phyloP scores from a whole-genome alignment of 2,888 invertebrate genomes.

The Athalia circularis region DNA sequence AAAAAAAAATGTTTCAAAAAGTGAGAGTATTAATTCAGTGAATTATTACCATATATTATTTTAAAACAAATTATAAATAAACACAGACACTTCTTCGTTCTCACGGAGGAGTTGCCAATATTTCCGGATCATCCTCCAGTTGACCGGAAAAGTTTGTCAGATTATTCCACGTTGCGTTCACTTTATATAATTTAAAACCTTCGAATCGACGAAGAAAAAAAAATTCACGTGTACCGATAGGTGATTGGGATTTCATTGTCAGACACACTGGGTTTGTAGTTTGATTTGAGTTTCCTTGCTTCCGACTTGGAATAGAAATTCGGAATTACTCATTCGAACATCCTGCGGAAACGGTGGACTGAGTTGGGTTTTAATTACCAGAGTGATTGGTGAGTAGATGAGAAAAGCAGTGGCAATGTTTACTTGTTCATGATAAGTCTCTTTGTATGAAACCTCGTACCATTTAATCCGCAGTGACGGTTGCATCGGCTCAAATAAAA shows the following conservation, averaged over 20 bases:
- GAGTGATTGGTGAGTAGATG: not conserved
- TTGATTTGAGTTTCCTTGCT: not conserved
- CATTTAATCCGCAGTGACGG: not conserved
- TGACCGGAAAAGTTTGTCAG: too few relatives aligned
- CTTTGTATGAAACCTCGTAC: not conserved
- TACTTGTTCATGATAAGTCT: not conserved
- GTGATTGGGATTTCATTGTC: too few relatives aligned
- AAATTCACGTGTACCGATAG: too few relatives aligned
- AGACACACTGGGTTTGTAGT: not conserved
- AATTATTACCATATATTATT: not conserved
- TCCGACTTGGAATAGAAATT: not conserved
- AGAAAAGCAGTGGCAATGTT: not conserved
- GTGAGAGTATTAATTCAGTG: not conserved
- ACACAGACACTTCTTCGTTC: not conserved
- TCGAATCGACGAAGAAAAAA: too few relatives aligned
- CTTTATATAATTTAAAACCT: too few relatives aligned
- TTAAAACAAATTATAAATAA: conserved; percentile 19
- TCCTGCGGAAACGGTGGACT: not conserved
- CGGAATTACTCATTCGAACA: not conserved
- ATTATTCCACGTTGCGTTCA: too few relatives aligned
- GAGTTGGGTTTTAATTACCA: conserved; percentile 5
- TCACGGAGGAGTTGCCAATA: too few relatives aligned
- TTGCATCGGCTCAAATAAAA: conserved; percentile 6
- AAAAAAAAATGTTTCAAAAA: not conserved
- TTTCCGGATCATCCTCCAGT: too few relatives aligned